Base-by-base conservation (phyloP, 2,797 vertebrate genomes). In the Cuculus canorus region DNA sequence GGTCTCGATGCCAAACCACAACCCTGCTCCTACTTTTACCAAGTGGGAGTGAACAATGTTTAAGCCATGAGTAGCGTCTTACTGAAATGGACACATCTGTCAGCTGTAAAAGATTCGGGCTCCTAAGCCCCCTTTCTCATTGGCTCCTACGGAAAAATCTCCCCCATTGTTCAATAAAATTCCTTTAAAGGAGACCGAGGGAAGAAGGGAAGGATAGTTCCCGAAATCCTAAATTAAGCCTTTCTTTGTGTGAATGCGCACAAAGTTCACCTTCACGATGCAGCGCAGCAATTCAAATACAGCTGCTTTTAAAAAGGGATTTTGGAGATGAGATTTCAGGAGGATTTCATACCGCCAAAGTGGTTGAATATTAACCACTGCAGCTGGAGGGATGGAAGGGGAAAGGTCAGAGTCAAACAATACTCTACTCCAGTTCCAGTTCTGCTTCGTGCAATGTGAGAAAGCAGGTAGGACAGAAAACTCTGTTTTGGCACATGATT, bases 1-100 rank as follows among this genome's bases (percentile, higher is more conserved):
- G 73, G 61, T 66, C 73, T 69, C 27, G 63, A 68, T 50, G 86
- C 90, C 88, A 96, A 95, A 90, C 95, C 95, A 92, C 93, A 95
- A 12, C 83, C 57, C 88, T 78, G 90, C 78, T 19, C 21, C 2
- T 52, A 43, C 86, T 71, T 71, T 90, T 78, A 79, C 86, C 72
- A 53, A 71, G 37, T 24, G 78, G 94, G 91, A 94, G 75, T 37
- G 86, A 93, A 70, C 33, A 82, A 59, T 66, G 75, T 25, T 65
- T 82, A 77, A 93, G 84, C 88, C 86, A 79, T 80, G 91, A 97
- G 90, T 70, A 69, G 91, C 24, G 76, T 53, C 92, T 65, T 32
- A 47, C 22, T 64, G 66, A 78, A 85, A 69, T 43, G 82, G 76
- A 78, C 48, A 63, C 28, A 9, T 78, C 17, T 92, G 88, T 39